These are phyloP conservation scores for Heliconius sara DNA, from an alignment of 2,888 invertebrate genomes.

Conservation along the genomic window DNA sequence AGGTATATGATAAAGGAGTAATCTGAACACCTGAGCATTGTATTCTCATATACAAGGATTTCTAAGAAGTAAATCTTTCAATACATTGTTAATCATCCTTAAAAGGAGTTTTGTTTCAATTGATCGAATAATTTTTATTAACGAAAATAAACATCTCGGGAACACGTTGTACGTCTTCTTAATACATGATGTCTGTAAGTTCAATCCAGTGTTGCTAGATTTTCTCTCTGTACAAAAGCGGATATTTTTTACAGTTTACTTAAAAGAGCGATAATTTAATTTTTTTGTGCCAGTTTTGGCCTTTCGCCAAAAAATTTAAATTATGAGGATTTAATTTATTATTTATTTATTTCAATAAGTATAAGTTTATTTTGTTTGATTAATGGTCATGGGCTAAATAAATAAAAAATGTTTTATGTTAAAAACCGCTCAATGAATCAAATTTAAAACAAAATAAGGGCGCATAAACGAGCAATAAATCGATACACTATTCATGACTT, in stretches of 20 bases:
- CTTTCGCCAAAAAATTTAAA: no score
- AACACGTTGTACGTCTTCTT: neutral
- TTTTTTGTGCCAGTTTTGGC: no score
- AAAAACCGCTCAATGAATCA: neutral
- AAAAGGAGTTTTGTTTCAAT: neutral
- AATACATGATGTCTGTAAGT: neutral
- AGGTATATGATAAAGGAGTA: neutral
- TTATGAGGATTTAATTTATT: no score
- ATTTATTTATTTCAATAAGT: no score
- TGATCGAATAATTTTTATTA: neutral
- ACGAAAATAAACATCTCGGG: neutral
- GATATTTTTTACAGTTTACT: no score
- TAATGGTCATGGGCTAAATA: no score
- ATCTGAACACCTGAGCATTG: neutral
- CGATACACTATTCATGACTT: constrained; percentile 31
- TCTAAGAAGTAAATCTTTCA: neutral
- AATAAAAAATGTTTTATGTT: neutral
- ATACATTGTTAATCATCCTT: neutral
- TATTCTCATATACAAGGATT: neutral
- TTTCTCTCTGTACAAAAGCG: no score
- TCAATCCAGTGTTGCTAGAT: neutral
- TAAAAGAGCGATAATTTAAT: no score
- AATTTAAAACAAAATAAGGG: constrained; percentile 3
- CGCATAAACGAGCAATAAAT: constrained; percentile 8
- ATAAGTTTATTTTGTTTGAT: no score